phyloP scores from a whole-genome alignment of 2,113 vertebrate genomes.

The Dascyllus trimaculatus region DNA sequence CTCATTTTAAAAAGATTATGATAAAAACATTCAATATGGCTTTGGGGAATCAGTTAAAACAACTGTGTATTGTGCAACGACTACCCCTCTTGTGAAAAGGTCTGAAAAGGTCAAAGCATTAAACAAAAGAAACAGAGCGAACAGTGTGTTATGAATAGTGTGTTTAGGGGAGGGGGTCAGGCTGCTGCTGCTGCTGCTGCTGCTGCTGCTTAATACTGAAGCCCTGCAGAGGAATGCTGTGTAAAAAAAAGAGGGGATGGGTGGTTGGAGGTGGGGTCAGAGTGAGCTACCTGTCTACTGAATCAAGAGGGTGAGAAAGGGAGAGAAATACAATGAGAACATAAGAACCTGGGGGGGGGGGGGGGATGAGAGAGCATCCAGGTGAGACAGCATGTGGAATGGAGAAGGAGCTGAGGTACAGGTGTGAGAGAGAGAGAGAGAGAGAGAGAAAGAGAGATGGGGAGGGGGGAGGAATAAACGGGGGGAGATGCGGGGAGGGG shows the following conservation, averaged over 20 bases:
- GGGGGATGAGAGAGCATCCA: constrained; percentile 31
- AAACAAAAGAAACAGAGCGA: constrained; percentile 55
- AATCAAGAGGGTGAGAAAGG: constrained; percentile 53
- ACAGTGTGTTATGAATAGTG: constrained; percentile 61
- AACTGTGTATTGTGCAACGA: constrained; percentile 33
- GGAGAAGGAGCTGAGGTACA: constrained; percentile 23
- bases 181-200: constrained; percentile 77
- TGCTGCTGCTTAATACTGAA: constrained; percentile 79
- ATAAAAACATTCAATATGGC: constrained; percentile 6
- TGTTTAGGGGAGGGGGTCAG: constrained; percentile 49
- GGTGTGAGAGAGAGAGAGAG: constrained; percentile 3
- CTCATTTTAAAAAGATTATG: background rate
- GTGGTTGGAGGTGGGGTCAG: constrained; percentile 48
- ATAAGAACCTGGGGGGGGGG: constrained; percentile 4
- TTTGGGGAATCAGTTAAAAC: constrained; percentile 40
- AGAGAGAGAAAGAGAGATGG: too few relatives aligned
- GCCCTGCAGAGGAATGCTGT: constrained; percentile 80
- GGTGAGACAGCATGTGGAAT: constrained; percentile 48
- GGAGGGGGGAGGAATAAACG: constrained; percentile 23
- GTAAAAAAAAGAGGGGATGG: constrained; percentile 35
- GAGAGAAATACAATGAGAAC: constrained; percentile 52
- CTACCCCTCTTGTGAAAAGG: constrained; percentile 38
- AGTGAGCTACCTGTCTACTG: constrained; percentile 59
- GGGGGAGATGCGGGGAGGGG: constrained; percentile 52
- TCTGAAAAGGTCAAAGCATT: constrained; percentile 53